Percentiles rank a stretch among this genome's conserved stretches.
Conservation (phyloP, 2,888 invertebrate species). For the Xanthorhoe designata region DNA sequence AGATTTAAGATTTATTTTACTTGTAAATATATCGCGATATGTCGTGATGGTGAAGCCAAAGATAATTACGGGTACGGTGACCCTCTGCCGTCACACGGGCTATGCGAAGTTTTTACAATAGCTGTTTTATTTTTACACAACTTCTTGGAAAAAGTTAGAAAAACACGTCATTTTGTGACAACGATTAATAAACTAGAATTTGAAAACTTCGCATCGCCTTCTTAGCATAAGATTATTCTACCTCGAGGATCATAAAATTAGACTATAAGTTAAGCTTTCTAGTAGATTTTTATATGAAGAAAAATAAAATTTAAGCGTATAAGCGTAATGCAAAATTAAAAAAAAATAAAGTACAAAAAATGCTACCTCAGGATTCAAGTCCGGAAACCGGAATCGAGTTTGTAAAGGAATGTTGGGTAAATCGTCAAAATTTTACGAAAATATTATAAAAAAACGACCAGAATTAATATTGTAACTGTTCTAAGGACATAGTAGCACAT, state of each 20-base stretch:
- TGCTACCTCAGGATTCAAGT: slow-evolving; percentile 85
- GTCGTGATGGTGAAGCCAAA: slow-evolving; percentile 86
- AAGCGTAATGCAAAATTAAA: slow-evolving; percentile 72
- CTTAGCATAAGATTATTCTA: slow-evolving; percentile 78
- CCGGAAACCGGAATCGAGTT: slow-evolving; percentile 45
- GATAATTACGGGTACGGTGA: slow-evolving; percentile 86
- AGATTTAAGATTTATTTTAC: slow-evolving; percentile 55
- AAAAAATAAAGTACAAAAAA: slow-evolving; percentile 81
- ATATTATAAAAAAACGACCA: slow-evolving; percentile 12
- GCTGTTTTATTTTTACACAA: slow-evolving; percentile 5
- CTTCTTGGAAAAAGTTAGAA: slow-evolving; percentile 1
- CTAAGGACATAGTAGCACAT: slow-evolving; percentile 48
- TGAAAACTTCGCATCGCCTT: slow-evolving; percentile 63
- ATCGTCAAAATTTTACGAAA: slow-evolving; percentile 14
- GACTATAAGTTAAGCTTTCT: slow-evolving; percentile 76
- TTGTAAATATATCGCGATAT: slow-evolving; percentile 80
- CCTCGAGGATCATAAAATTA: slow-evolving; percentile 81
- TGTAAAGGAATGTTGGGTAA: slow-evolving; percentile 28
- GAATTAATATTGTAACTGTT: slow-evolving; percentile 17
- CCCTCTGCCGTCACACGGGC: slow-evolving; percentile 84
- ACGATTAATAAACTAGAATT: slow-evolving; percentile 51
- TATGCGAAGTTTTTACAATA: slow-evolving; percentile 54
- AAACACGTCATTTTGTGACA: slow-evolving; percentile 7
- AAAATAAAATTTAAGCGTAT: slow-evolving; percentile 71
- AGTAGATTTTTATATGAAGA: slow-evolving; percentile 84